Evolutionary conservation across 2,113 vertebrate species (phyloP).

Genomic region (Deroptyus accipitrinus): DNA sequence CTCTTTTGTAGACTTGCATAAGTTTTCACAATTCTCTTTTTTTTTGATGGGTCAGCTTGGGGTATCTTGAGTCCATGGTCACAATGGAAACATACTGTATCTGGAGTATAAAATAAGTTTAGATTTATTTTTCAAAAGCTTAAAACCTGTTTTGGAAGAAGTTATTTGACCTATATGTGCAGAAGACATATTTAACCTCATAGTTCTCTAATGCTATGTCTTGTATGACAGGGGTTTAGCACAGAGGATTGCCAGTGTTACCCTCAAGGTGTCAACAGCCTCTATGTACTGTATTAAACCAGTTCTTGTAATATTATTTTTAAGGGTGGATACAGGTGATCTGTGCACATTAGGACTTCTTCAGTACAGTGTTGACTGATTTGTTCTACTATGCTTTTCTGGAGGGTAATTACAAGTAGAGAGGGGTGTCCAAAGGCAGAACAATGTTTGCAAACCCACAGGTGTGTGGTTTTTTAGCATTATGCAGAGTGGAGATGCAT

Average conservation of each 20-base stretch:
- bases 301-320: background rate
- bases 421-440: background rate
- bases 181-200: background rate
- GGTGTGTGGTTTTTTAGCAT: background rate
- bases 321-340: background rate
- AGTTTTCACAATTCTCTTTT: background rate
- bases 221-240: background rate
- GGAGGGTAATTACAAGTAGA: background rate
- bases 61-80: background rate
- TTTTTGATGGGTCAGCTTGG: background rate
- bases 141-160: background rate
- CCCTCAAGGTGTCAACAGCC: background rate
- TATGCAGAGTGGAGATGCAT: background rate
- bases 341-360: background rate
- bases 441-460: background rate
- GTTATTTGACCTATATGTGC: background rate
- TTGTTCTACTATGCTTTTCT: background rate
- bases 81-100: background rate
- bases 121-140: background rate
- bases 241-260: background rate
- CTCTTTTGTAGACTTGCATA: background rate
- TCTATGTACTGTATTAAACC: background rate
- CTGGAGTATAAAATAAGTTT: background rate
- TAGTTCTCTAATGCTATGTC: background rate
- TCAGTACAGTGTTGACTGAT: background rate